Base-by-base conservation (phyloP, 2,797 vertebrate species). In the Selene dorsalis region DNA sequence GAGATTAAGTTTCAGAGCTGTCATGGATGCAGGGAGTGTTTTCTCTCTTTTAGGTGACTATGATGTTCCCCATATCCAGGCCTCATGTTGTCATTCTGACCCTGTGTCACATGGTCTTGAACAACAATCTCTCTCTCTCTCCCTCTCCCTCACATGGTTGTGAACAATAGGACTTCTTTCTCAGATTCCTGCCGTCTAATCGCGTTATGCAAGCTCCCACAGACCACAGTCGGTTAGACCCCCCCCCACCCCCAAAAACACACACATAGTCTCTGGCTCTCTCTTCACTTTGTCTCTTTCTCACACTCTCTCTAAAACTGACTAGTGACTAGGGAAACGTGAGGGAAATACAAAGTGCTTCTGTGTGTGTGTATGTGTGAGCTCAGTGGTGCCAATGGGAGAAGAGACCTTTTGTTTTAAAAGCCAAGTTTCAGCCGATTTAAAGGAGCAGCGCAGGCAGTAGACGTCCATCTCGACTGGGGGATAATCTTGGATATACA, bases 101-200 rank as follows among this genome's bases (percentile, higher is more conserved):
- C 75, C 53, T 0, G 35, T 76, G 72, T 87, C 89, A 86, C 82
- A 76, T 87, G 85, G 61, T 81, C 58, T 26, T 1, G 12, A 74
- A 78, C 79, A 69, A 69, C 62, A 45, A 67, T 68, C 41, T 57
- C 38, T 65, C 73, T 65, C 75, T 26, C 66, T 58, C 67, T 56
- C 69, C 76, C 48, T 59, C 45, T 69, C 35, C 55, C 75, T 87
- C 85, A 80, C 83, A 77, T 77, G 81, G 35, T 72, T 16, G 57
- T n/a, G 75, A 89, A 92, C 88, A 92, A 90, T 84, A 68, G 77
- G 78, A 78, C 77, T 73, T 64, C 66, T 89, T 82, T 89, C 73
- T 79, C 84, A 85, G 86, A 91, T 90, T 91, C 83, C 88, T 88
- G 85, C 80, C 56, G 79, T 86, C 77, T 88, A 87, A 91, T 91